These are phyloP conservation scores for Ectropis crepuscularia DNA, from an alignment of 2,888 invertebrate species.

Conservation along the genomic window DNA sequence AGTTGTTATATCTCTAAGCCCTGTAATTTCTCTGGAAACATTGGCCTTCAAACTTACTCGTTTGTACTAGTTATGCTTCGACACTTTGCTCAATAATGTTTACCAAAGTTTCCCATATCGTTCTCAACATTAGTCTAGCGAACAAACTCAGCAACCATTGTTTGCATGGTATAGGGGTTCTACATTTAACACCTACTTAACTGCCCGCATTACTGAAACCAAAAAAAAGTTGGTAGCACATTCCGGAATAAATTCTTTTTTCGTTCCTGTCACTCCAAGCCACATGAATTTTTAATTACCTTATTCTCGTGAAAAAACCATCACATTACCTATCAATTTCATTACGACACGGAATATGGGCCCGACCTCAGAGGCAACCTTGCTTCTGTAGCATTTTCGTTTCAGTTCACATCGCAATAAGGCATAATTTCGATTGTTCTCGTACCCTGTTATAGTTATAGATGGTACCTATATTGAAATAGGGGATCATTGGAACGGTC, in stretches of 20 bases:
- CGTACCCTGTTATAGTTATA: constrained; percentile 44
- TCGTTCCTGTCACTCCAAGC: constrained; percentile 15
- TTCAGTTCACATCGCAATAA: constrained; percentile 47
- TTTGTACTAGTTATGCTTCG: too few species aligned
- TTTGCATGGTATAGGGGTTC: too few species aligned
- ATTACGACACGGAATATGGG: constrained; percentile 49
- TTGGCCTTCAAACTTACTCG: too few species aligned
- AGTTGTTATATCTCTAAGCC: too few species aligned
- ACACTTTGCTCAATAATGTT: too few species aligned
- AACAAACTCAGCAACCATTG: too few species aligned
- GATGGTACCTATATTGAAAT: constrained; percentile 45
- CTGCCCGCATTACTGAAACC: too few species aligned
- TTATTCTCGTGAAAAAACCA: constrained; percentile 36
- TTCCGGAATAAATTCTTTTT: background rate
- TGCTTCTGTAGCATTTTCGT: constrained; percentile 43
- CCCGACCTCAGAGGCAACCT: constrained; percentile 37
- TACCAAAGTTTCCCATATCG: too few species aligned
- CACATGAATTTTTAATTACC: constrained; percentile 22
- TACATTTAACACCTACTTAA: too few species aligned
- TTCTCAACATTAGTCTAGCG: too few species aligned
- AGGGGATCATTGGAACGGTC: constrained; percentile 60
- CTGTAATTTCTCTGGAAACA: too few species aligned
- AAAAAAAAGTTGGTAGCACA: too few species aligned
- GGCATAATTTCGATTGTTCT: constrained; percentile 47
- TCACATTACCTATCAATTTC: constrained; percentile 47